Evolutionary conservation across 2,888 invertebrate genomes (phyloP), one percentile per base, ranked within the genome.

Genomic region (Biston betularia): DNA sequence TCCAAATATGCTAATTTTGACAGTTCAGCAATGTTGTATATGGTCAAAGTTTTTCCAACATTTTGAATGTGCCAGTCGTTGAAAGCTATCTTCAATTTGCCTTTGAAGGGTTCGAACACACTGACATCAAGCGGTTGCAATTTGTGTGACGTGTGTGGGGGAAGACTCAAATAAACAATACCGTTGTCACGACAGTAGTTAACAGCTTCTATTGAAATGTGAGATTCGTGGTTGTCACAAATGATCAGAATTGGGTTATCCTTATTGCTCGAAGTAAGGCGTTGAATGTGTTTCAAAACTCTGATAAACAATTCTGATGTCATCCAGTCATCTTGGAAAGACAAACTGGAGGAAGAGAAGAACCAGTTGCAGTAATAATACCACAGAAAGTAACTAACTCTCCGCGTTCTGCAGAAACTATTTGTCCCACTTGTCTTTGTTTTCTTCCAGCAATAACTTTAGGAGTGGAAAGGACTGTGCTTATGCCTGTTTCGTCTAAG

Each of bases 21-120:
- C 24, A 48, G 48, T 48, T 48, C 48, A 48, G 48, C 48, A 24
- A 48, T 59, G 50, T 71, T 70, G 59, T 73, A 71, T 54, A 74
- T 74, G 44, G 66, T 70, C 34, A 72, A 58, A 63, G 70, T 65
- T 38, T 73, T 74, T 57, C 75, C 75, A 62, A 60, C 46, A 65
- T 75, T 74, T 60, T 59, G 59, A 58, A 72, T 61, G 46, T 70
- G 73, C 74, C 76, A 75, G 54, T 75, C 70, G 54, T 75, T 76
- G 40, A 70, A 71, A 55, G 73, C 71, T 50, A 75, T 24, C 24
- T 48, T 48, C 48, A 49, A 33, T 49, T 49, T 49, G 33, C 33
- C 33, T 72, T 77, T 75, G 49, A 77, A 73, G 38, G 75, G 73
- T 40, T 73, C 73, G 57, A 70, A 72, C 24, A 76, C 72, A 10